Evolutionary conservation across 2,888 invertebrate species (phyloP), one percentile per base, ranked within the genome.

Genomic region (Diploptera punctata): DNA sequence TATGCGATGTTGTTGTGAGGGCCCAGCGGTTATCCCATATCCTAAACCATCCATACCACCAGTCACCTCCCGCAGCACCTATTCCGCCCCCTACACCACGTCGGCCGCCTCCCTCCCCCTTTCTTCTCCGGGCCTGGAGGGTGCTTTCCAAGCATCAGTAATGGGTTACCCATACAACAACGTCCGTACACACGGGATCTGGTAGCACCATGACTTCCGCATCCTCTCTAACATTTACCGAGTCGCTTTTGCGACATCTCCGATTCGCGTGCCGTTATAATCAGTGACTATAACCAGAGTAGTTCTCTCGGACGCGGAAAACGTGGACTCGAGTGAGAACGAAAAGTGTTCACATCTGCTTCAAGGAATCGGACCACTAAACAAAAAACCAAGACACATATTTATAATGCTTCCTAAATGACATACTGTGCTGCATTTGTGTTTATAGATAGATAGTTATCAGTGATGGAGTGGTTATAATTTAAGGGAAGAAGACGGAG

Each of bases 121-220:
- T 52, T 52, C 52, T 52, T 52, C 52, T 33, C 33, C 33, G 33
- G 33, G 33, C 33, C 33, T 52, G 52, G 52, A 52, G 52, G 24
- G 52, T 52, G 52, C 52, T 52, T 52, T 19, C 52, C 21, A 52
- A 21, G 24, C 70, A 70, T 54, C 60, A 70, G 70, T 70, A 70
- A 70, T 70, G 70, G 61, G 70, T 29, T 43, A 44, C 49, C 52
- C 61, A 52, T 33, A 49, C 70, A 49, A 62, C 61, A 61, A 70
- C 70, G 33, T 33, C 33, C 33, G 33, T 33, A 33, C 33, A 33
- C 33, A 33, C 10, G 69, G 68, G 47, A 65, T 18, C 54, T 68
- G 70, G 70, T 73, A 61, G 70, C 67, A 49, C 70, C 52, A 70
- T 71, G 54, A 73, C 68, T 68, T 71, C 73, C 73, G 73, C 47